Base-by-base conservation (phyloP, 30 jellyfish, hydroid and myxozoan species). In the Nemopilema nomurai region DNA sequence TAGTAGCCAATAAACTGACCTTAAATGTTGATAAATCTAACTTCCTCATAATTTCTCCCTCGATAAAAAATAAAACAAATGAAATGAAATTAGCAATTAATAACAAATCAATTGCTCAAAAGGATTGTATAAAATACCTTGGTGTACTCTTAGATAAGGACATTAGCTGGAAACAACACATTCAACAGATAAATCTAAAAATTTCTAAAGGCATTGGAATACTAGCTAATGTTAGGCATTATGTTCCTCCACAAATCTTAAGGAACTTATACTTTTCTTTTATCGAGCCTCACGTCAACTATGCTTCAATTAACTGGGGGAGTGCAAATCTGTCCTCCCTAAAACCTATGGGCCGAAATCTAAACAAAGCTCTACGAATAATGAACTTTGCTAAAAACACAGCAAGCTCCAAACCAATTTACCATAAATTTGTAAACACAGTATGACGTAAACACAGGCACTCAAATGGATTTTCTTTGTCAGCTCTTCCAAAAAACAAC, bases 101-200 rank as follows among this genome's bases (percentile, higher is more conserved):
- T 79, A 24, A 62, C 69, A 21, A 13, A 19, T 27, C 81, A 23
- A 57, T 79, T 27, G 31, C 23, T 7, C 32, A 79, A 79, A 53
- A 28, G n/a, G 88, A 79, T 52, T 79, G 88, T 62, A 62, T 65
- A 52, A 78, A 62, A 32, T 78, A 78, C 50, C 51, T 78, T 6
- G 80, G 88, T 21, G 79, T 78, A 16, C 69, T 78, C 25, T 23
- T 78, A 49, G 68, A 62, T 30, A 78, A 57, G 30, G 64, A 78
- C 25, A 19, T 78, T 16, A 78, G 29, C 80, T 78, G 88, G 88
- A 78, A 78, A 53, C 80, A 78, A 62, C 88, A 78, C 68, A 7
- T 63, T 28, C 80, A 65, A 51, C 51, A 62, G 28, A 26, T 78
- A 6, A 78, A 78, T 28, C 28, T 64, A 18, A 78, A 78, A 78